Base-by-base conservation (phyloP, 2,888 invertebrate genomes). In the Eretmocerus hayati region DNA sequence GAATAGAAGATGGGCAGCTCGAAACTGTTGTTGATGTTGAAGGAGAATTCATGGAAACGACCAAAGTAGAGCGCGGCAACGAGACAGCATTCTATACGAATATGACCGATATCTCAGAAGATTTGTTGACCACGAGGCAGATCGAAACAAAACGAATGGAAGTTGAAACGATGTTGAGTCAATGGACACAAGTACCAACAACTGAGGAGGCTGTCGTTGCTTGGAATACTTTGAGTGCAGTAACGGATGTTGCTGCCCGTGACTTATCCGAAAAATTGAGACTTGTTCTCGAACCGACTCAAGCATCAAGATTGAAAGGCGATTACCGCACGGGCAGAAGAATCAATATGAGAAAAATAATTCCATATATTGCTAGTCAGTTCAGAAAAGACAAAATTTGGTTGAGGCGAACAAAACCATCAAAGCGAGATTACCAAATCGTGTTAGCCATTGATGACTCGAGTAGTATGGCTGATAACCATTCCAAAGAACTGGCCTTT, bases 321-420 rank as follows among this genome's bases (percentile, higher is more conserved):
- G 99, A 99, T 72, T 99, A 90, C 72, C 81, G 95, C 43, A 96
- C 94, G 0, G 99, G 99, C 1, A 87, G 93, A 53, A 81, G 99
- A 6, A 87, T 99, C 43, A 99, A 99, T 74, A 99, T 99, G 97
- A 82, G 96, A 38, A 91, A 90, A 67, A 89, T 99, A 46, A 95
- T 99, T 65, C 92, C 97, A 0, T 99, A 99, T 75, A 94, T 99
- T 58, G 99, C 99, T 16, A 96, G 96, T 53, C 90, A 97, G 72
- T 99, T 96, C 75, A 81, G 97, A 37, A 99, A 99, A 71, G 97
- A 99, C 70, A 95, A 96, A 71, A 99, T 99, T 64, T 99, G 99
- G 99, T 68, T 99, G 62, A 78, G 97, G 13, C 77, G 99, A 46
- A 96, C 93, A 0, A 93, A 93, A 69, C 94, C 95, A 0, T 92